Percentiles rank a stretch among this genome's conserved stretches.
Evolutionary conservation across 2,797 vertebrate species (phyloP).

Genomic region (Spatula clypeata): DNA sequence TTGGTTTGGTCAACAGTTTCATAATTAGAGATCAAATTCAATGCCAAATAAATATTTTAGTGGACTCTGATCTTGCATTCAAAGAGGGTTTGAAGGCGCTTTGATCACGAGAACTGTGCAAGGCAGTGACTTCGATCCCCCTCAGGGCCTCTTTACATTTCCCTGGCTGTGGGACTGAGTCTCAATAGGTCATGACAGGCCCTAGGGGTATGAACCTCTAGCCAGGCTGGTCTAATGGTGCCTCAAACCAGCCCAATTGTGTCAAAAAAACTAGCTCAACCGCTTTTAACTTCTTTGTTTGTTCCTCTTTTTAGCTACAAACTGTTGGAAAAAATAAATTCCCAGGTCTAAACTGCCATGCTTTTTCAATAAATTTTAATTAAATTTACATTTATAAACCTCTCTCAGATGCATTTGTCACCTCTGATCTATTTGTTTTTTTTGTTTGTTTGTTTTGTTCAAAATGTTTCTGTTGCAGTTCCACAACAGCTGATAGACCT

Average conservation of each 20-base stretch:
- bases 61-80: not conserved
- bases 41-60: not conserved
- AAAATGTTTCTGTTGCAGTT: not conserved
- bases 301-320: not conserved
- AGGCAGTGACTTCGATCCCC: not conserved
- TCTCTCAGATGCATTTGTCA: not conserved
- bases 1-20: not conserved
- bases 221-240: not conserved
- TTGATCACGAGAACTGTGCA: not conserved
- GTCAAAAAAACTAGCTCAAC: not conserved
- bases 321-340: not conserved
- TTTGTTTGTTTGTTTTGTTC: not conserved
- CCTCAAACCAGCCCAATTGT: not conserved
- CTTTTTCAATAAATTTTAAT: not conserved
- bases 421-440: accelerated
- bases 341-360: accelerated
- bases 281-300: not conserved
- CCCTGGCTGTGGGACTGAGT: not conserved
- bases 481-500: not conserved
- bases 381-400: not conserved
- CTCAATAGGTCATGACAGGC: not conserved
- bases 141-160: accelerated
- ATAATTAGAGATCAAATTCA: constrained; percentile 13
- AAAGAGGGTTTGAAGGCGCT: not conserved
- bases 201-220: not conserved